Percentiles rank a stretch among this genome's conserved stretches.
These are phyloP conservation scores for Nymphalis c-album DNA, from an alignment of 2,888 invertebrate species.

Conservation along the genomic window DNA sequence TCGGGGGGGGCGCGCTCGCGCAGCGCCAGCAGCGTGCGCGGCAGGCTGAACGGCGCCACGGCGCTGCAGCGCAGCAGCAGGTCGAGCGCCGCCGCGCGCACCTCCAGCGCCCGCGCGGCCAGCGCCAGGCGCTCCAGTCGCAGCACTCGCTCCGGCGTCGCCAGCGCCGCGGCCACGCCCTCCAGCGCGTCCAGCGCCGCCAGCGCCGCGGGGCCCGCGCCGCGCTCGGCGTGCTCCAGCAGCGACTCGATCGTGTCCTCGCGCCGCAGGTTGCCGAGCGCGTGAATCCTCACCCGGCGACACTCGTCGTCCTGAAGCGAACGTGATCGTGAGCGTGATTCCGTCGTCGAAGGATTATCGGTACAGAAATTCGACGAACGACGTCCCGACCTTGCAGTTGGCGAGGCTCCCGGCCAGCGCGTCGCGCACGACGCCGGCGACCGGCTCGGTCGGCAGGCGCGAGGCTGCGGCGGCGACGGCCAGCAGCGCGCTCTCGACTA, in stretches of 20 bases:
- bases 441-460: constrained; percentile 41
- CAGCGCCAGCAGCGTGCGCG: constrained; percentile 30
- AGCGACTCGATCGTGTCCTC: constrained; percentile 50
- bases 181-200: constrained; percentile 50
- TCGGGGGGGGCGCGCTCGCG: constrained; percentile 44
- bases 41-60: constrained; percentile 42
- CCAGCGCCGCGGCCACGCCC: constrained; percentile 32
- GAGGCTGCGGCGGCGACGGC: constrained; percentile 39
- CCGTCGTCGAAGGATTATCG: too few relatives aligned
- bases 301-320: constrained; percentile 46
- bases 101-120: constrained; percentile 42
- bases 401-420: constrained; percentile 29
- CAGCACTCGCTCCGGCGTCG: constrained; percentile 26
- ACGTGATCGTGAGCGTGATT: not conserved
- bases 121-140: constrained; percentile 30
- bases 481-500: constrained; percentile 46
- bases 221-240: constrained; percentile 49
- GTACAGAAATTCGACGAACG: not conserved
- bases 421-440: constrained; percentile 37
- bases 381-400: constrained; percentile 30
- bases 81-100: constrained; percentile 58
- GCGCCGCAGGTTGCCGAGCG: constrained; percentile 59
- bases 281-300: constrained; percentile 47
- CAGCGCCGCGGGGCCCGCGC: constrained; percentile 40
- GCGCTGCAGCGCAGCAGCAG: constrained; percentile 45